Conservation (phyloP, 2,888 invertebrate species). For the Caenorhabditis sinica region DNA sequence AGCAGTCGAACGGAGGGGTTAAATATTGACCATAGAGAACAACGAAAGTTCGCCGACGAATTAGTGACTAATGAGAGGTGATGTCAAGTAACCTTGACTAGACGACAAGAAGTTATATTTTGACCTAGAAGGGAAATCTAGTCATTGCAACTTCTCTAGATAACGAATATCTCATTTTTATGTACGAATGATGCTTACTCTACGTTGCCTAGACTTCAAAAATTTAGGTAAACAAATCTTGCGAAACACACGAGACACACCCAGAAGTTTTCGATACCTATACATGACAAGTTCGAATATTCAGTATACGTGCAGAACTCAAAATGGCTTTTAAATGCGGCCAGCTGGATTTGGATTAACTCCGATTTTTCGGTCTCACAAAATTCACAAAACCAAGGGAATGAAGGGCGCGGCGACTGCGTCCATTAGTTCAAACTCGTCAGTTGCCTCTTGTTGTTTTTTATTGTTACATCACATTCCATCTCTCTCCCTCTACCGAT, state of each 20-base stretch:
- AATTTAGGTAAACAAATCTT: neutral
- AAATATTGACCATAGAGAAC: slow-evolving; percentile 15
- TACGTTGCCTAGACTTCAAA: neutral
- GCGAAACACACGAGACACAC: neutral
- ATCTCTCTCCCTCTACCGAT: too few species aligned
- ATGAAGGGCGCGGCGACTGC: neutral
- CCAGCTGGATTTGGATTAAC: neutral
- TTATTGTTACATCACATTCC: slow-evolving; percentile 2
- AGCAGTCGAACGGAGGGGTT: neutral
- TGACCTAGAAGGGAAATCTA: neutral
- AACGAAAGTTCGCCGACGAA: neutral
- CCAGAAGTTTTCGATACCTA: neutral
- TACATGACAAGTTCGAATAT: neutral
- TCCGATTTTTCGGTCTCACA: slow-evolving; percentile 3
- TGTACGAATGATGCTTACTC: neutral
- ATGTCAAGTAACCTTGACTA: neutral
- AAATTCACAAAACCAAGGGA: too few species aligned
- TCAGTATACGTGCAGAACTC: neutral
- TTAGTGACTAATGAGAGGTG: neutral
- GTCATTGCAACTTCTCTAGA: too few species aligned
- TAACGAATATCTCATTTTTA: too few species aligned
- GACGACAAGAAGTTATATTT: neutral
- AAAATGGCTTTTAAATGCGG: neutral
- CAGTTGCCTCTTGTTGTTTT: slow-evolving; percentile 26
- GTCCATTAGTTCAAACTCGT: slow-evolving; percentile 7